Base-by-base conservation (phyloP, 2,113 vertebrate genomes). In the Actinemys pallida region DNA sequence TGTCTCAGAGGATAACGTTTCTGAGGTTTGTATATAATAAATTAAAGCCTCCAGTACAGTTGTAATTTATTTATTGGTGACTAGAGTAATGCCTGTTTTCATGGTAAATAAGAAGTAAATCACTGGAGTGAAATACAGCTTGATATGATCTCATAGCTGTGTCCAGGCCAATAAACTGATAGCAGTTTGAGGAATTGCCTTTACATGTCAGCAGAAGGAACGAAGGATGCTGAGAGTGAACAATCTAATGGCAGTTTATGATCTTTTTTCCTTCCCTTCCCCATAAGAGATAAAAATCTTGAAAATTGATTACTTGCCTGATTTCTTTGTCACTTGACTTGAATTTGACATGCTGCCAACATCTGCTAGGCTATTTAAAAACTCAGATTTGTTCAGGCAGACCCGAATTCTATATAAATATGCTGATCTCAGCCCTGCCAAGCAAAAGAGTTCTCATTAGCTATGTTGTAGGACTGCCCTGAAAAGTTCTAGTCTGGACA, bases 191-290 rank as follows among this genome's bases (percentile, higher is more conserved):
- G 76, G 89, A 91, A 79, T 90, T 79, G 12, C 1, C 45, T 1
- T 72, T 90, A 50, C 4, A 0, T 25, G 25, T 82, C 54, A 90
- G 39, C 35, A 92, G 56, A 47, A 39, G 39, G 62, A 88, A 3
- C 45, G 62, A 96, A 80, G n/a, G 72, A 84, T 89, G 53, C 19
- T 79, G 49, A 90, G 75, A 88, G 81, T 69, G 93, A 93, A 53
- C 84, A 86, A 84, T 84, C 81, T 93, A 84, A 93, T 72, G 94
- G 88, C 83, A 94, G 2, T n/a, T 82, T 27, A 20, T 42, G 35
- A 11, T 54, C 20, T 65, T 56, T 49, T 19, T 83, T 35, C 24
- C 16, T 31, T 49, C 24, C 24, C 27, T 9, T 9, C 4, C 86
- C 16, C n/a, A 31, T 5, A 39, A 53, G 69, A 52, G 31, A 29